phyloP scores from a whole-genome alignment of 2,888 invertebrate species.

The Lasioglossum morio region DNA sequence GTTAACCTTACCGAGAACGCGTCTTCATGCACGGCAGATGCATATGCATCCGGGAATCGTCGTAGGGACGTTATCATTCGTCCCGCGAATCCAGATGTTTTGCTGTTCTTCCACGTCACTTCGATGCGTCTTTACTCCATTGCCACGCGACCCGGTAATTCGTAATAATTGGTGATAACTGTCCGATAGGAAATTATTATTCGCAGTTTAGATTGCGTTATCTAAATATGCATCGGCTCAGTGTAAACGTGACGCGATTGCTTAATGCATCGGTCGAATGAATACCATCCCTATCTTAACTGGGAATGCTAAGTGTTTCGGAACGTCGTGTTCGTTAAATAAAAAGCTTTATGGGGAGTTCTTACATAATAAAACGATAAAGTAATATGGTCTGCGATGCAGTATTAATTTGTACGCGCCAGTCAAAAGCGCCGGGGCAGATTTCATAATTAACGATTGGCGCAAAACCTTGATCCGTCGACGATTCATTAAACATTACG shows the following conservation, averaged over 20 bases:
- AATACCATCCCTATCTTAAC: conserved; percentile 5
- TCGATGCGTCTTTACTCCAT: background rate
- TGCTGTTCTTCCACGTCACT: conserved; percentile 8
- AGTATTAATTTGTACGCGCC: conserved; percentile 4
- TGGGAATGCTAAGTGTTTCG: conserved; percentile 12
- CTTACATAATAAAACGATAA: conserved; percentile 3
- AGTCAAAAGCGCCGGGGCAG: background rate
- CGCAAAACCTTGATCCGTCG: background rate
- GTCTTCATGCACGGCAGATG: conserved; percentile 61
- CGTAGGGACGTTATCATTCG: conserved; percentile 1
- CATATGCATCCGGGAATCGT: conserved; percentile 64
- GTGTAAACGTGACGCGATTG: conserved; percentile 7
- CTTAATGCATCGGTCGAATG: conserved; percentile 8
- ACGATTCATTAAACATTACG: background rate
- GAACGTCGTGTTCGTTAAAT: background rate
- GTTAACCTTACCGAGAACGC: conserved; percentile 69
- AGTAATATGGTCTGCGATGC: background rate
- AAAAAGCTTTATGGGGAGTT: background rate
- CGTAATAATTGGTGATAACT: conserved; percentile 22
- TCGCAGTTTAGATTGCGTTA: conserved; percentile 27
- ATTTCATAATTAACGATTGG: conserved; percentile 2
- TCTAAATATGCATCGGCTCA: conserved; percentile 28
- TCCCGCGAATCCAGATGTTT: conserved; percentile 46
- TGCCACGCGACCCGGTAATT: conserved; percentile 8
- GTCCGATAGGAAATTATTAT: conserved; percentile 22